Percentiles rank a stretch among this genome's conserved stretches.
These are phyloP conservation scores for Laspeyria flexula DNA, from an alignment of 2,888 invertebrate genomes.

Conservation along the genomic window DNA sequence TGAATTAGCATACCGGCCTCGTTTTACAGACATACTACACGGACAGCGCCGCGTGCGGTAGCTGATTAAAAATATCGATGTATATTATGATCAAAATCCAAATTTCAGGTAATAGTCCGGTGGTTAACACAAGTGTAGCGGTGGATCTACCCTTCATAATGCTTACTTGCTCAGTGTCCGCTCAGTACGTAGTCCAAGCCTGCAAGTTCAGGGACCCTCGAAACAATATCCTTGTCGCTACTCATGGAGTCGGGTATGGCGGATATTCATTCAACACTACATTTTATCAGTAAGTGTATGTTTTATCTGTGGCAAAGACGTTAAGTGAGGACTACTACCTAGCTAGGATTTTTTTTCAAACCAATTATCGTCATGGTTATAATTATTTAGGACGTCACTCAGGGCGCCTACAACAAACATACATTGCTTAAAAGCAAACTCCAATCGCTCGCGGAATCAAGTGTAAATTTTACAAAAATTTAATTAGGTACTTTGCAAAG, in stretches of 20 bases:
- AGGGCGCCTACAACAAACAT: not conserved
- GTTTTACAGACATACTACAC: too few relatives aligned
- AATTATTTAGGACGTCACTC: too few relatives aligned
- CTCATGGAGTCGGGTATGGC: slow-evolving; percentile 62
- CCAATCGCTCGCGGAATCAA: too few relatives aligned
- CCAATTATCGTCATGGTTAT: too few relatives aligned
- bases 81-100: not conserved
- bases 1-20: too few relatives aligned
- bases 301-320: not conserved
- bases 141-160: slow-evolving; percentile 47
- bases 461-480: too few relatives aligned
- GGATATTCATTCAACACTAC: slow-evolving; percentile 58
- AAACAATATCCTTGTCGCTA: slow-evolving; percentile 61
- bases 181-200: slow-evolving; percentile 43
- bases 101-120: slow-evolving; percentile 52
- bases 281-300: slow-evolving; percentile 48
- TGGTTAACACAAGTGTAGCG: slow-evolving; percentile 53
- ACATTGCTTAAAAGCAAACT: not conserved
- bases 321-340: too few relatives aligned
- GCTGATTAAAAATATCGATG: not conserved
- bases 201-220: slow-evolving; percentile 72
- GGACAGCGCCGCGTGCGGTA: too few relatives aligned
- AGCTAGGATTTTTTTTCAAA: too few relatives aligned
- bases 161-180: slow-evolving; percentile 61
- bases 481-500: too few relatives aligned